Evolutionary conservation across 2,797 vertebrate species (phyloP), one percentile per base, ranked within the genome.

Genomic region (Coreius guichenoti): DNA sequence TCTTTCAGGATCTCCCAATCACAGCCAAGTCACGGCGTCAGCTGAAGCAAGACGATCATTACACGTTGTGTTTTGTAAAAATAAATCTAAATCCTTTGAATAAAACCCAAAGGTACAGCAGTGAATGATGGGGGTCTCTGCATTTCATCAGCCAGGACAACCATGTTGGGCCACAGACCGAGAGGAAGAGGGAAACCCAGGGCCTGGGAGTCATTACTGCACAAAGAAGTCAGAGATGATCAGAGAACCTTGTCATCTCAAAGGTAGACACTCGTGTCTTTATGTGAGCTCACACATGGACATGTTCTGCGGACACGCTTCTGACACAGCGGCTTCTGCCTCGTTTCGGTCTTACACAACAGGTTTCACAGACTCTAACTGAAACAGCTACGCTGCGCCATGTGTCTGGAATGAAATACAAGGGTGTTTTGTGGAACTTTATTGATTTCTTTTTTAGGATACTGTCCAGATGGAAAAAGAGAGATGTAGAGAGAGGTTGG

Each of bases 391-490:
- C 80, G 86, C 87, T 77, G 68, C 87, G 90, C 86, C 87, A 87
- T 69, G 70, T 86, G 82, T 85, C 77, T 86, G 49, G 67, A 69
- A 54, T 89, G 87, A 92, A 90, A 90, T 88, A 86, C 78, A 73
- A 78, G 72, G 49, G 81, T 75, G 19, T 54, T 85, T 78, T 80
- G 29, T 76, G 82, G 69, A 79, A 84, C 51, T 80, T 87, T 80
- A 74, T 78, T 74, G 86, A 86, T 88, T 88, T 89, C 70, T 88
- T 83, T 68, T 90, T 87, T 90, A 86, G 91, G 87, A 93, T 87
- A 77, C 31, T 87, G 78, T 92, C 92, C 94, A 94, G 67, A 49
- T 68, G 7, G 79, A 21, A 56, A 73, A 69, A 63, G 74, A 76
- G 45, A 43, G 45, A 76, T 54, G 81, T 69, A 86, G 72, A 67